phyloP scores from a whole-genome alignment of 2,888 invertebrate species.

The Andrena hattorfiana region DNA sequence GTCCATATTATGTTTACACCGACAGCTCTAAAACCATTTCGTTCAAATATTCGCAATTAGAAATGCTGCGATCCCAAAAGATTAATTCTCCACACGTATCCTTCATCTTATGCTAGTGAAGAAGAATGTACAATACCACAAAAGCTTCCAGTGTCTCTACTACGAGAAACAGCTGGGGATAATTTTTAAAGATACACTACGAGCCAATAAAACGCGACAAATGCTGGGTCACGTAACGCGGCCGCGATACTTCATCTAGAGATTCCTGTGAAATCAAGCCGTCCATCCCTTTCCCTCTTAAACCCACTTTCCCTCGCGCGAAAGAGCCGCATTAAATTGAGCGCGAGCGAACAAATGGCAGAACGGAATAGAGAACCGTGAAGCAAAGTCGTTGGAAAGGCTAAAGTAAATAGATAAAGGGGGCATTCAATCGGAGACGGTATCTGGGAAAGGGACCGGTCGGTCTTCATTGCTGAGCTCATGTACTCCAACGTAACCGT shows the following conservation, averaged over 20 bases:
- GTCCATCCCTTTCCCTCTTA: not conserved
- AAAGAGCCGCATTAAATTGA: constrained; percentile 54
- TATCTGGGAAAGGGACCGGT: constrained; percentile 30
- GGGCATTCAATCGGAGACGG: constrained; percentile 37
- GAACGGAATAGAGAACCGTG: constrained; percentile 42
- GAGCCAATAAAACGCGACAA: too few relatives aligned
- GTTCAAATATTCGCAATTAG: too few relatives aligned
- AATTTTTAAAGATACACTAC: too few relatives aligned
- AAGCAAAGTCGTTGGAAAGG: constrained; percentile 52
- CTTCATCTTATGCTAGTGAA: too few relatives aligned
- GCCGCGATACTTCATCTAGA: not conserved
- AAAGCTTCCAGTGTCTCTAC: too few relatives aligned
- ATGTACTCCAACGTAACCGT: not conserved
- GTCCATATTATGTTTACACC: too few relatives aligned
- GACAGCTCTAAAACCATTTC: too few relatives aligned
- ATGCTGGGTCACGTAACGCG: not conserved
- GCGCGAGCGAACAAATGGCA: constrained; percentile 62
- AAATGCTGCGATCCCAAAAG: too few relatives aligned
- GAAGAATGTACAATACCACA: too few relatives aligned
- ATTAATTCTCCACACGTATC: too few relatives aligned
- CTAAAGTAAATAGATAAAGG: constrained; percentile 53
- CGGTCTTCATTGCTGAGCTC: constrained; percentile 36
- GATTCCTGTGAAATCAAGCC: not conserved
- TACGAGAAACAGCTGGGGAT: too few relatives aligned
- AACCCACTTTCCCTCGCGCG: not conserved